Evolutionary conservation across 2,888 invertebrate species (phyloP).

Genomic region (Netelia virgata): DNA sequence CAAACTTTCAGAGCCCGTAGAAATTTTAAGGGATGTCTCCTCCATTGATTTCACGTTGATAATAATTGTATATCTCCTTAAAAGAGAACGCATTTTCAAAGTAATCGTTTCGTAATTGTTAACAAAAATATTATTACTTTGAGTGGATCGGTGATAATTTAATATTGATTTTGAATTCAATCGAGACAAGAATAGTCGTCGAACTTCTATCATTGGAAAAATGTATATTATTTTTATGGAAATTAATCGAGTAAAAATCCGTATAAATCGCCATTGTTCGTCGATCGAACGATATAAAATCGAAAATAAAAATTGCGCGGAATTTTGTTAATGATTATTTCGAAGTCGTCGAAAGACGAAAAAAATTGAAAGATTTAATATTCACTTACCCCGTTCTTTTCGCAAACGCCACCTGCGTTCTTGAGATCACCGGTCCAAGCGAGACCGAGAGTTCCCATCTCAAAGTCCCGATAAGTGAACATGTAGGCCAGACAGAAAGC

Average conservation of each 20-base stretch:
- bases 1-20: neutral
- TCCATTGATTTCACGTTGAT: neutral
- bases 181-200: no score
- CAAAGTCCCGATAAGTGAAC: constrained; percentile 98
- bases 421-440: constrained; percentile 99
- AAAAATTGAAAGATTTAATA: constrained; percentile 32
- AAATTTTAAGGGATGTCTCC: neutral
- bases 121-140: neutral
- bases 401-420: constrained; percentile 99
- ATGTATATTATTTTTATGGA: no score
- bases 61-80: neutral
- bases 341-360: constrained; percentile 33
- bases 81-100: neutral
- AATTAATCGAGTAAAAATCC: neutral
- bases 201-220: no score
- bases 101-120: neutral
- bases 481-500: constrained; percentile 99
- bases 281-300: neutral
- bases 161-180: no score
- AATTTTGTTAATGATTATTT: neutral
- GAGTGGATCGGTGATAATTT: no score
- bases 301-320: neutral
- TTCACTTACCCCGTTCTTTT: constrained; percentile 95
- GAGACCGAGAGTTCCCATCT: constrained; percentile 97
- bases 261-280: neutral